Percentiles rank a stretch among this genome's conserved stretches.
Evolutionary conservation across 2,113 vertebrate species (phyloP).

Genomic region (Cyrtonyx montezumae): DNA sequence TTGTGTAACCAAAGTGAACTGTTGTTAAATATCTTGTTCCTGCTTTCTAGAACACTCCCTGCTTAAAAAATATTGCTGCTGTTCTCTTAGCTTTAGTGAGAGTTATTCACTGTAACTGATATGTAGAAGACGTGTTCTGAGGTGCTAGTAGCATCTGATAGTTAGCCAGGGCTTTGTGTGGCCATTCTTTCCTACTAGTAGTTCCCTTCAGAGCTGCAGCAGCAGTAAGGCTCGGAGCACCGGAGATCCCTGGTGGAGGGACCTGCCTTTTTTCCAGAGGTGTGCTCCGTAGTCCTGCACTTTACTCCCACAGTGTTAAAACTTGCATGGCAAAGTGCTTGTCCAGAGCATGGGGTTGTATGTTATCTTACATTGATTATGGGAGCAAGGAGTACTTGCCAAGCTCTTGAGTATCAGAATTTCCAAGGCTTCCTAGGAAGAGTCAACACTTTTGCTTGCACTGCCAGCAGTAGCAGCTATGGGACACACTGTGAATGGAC

Average conservation of each 20-base stretch:
- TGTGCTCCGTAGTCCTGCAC: neutral
- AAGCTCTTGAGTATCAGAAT: neutral
- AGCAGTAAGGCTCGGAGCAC: neutral
- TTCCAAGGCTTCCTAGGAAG: neutral
- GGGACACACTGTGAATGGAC: neutral
- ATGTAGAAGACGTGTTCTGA: neutral
- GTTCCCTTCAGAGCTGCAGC: neutral
- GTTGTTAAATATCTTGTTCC: neutral
- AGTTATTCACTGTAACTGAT: too few species aligned
- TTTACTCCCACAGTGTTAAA: neutral
- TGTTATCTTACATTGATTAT: neutral
- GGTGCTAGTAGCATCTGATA: neutral
- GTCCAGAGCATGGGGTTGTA: neutral
- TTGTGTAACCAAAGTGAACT: neutral
- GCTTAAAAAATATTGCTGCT: neutral
- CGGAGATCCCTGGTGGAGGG: neutral
- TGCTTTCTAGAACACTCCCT: neutral
- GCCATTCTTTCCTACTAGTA: neutral
- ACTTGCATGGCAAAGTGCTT: neutral
- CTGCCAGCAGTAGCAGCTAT: slow-evolving; percentile 1
- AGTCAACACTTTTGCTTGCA: neutral
- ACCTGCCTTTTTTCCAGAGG: neutral
- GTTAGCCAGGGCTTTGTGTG: neutral
- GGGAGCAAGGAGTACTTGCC: neutral
- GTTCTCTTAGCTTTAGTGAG: neutral